These are phyloP conservation scores for Aratinga solstitialis DNA, from an alignment of 2,797 vertebrate species.

Conservation along the genomic window DNA sequence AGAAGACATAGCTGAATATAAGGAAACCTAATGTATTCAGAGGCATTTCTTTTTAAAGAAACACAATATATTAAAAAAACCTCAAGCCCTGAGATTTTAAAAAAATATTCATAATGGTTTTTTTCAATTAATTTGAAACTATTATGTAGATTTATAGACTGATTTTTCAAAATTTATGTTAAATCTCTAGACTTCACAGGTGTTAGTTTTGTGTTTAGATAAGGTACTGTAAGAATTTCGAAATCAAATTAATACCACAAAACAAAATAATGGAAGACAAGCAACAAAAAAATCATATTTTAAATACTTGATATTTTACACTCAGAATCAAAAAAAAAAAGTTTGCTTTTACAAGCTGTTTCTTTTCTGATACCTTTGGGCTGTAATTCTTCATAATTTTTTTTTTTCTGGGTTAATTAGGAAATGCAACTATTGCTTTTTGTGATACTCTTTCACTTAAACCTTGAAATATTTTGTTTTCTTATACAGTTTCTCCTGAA, in stretches of 20 bases:
- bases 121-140: not conserved
- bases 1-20: not conserved
- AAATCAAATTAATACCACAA: not conserved
- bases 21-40: not conserved
- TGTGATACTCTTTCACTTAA: not conserved
- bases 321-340: not conserved
- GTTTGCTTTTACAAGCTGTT: not conserved
- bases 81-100: not conserved
- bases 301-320: not conserved
- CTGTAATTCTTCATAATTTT: not conserved
- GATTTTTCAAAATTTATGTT: not conserved
- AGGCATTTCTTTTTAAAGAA: not conserved
- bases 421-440: not conserved
- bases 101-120: rapidly evolving
- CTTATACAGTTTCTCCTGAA: not conserved
- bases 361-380: not conserved
- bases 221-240: not conserved
- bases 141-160: not conserved
- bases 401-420: not conserved
- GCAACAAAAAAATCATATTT: rapidly evolving
- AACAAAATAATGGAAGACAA: rapidly evolving
- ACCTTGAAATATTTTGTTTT: not conserved
- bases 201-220: not conserved
- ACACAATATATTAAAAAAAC: not conserved
- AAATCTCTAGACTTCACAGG: not conserved